Conservation (phyloP, 2,888 invertebrate species). For the Drosophila peninsularis region DNA sequence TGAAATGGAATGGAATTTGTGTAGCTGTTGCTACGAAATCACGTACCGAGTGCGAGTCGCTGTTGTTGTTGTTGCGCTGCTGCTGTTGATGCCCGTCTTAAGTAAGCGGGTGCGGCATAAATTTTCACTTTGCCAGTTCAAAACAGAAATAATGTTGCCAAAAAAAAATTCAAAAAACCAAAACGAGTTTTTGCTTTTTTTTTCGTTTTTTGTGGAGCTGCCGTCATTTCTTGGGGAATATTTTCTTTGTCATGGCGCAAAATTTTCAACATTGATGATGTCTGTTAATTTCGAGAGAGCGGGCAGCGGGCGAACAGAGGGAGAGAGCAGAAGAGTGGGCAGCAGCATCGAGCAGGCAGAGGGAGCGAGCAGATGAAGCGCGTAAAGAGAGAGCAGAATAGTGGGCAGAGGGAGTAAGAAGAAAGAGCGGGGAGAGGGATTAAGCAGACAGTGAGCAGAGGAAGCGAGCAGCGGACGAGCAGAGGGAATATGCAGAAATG, state of each 20-base stretch:
- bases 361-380: not conserved
- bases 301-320: not conserved
- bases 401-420: not conserved
- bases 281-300: constrained; percentile 4
- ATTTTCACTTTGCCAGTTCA: constrained; percentile 62
- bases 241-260: constrained; percentile 57
- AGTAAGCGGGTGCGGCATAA: constrained; percentile 68
- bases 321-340: not conserved
- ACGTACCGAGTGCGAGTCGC: constrained; percentile 47
- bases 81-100: constrained; percentile 39
- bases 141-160: constrained; percentile 53
- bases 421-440: not conserved
- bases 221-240: constrained; percentile 46
- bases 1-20: constrained; percentile 62
- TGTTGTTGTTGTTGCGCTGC: constrained; percentile 10
- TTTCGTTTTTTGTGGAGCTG: constrained; percentile 28
- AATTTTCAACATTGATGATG: constrained; percentile 30
- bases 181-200: constrained; percentile 58
- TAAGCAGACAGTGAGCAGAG: too few species aligned
- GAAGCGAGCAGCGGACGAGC: too few species aligned
- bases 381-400: not conserved
- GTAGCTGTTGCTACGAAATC: constrained; percentile 59
- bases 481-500: too few species aligned
- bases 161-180: constrained; percentile 53
- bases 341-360: not conserved